phyloP scores from a whole-genome alignment of 2,888 invertebrate genomes.

The Pyrgus malvae region DNA sequence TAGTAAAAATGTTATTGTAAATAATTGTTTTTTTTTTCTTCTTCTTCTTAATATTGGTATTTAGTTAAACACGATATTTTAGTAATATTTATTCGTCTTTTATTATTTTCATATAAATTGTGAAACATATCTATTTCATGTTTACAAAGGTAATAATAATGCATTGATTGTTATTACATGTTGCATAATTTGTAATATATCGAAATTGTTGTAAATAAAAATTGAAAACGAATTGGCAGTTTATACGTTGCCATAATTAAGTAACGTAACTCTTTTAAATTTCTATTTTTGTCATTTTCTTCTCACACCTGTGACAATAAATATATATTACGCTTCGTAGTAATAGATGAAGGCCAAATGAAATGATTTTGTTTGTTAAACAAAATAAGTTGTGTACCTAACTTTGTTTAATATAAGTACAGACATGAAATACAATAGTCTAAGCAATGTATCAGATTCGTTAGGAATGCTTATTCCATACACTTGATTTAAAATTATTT shows the following conservation, averaged over 20 bases:
- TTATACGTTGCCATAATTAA: slow-evolving; percentile 38
- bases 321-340: slow-evolving; percentile 79
- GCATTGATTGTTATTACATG: slow-evolving; percentile 54
- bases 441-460: too few relatives aligned
- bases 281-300: slow-evolving; percentile 56
- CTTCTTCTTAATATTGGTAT: too few relatives aligned
- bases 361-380: slow-evolving; percentile 37
- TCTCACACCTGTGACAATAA: slow-evolving; percentile 80
- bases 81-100: background rate
- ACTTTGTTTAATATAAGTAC: slow-evolving; percentile 12
- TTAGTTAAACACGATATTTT: too few relatives aligned
- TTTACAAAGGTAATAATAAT: slow-evolving; percentile 56
- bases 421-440: background rate
- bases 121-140: slow-evolving; percentile 76
- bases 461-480: too few relatives aligned
- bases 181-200: slow-evolving; percentile 52
- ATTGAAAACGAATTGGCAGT: slow-evolving; percentile 41
- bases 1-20: slow-evolving; percentile 21
- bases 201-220: slow-evolving; percentile 55
- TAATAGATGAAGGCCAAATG: slow-evolving; percentile 68
- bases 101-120: slow-evolving; percentile 45
- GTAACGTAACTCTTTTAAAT: slow-evolving; percentile 38
- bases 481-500: too few relatives aligned
- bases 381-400: slow-evolving; percentile 32
- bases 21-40: too few relatives aligned